Evolutionary conservation across 1,140 invertebrate genomes (phyloP).

Genomic region (Drosophila prosaltans): DNA sequence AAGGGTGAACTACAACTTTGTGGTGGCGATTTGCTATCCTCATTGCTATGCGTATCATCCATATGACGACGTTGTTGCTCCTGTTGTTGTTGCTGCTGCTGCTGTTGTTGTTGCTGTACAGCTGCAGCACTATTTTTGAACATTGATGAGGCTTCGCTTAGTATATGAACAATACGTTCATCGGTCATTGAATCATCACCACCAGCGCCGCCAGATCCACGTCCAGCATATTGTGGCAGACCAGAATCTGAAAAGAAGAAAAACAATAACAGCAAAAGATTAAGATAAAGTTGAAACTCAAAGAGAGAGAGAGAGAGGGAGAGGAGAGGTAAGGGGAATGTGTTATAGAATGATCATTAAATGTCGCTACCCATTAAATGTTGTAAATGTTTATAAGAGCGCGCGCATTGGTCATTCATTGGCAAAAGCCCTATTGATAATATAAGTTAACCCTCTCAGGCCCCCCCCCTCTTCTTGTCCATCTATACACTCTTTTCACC

Average conservation of each 20-base stretch:
- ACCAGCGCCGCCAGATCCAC: conserved; percentile 84
- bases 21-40: conserved; percentile 92
- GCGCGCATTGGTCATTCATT: conserved; percentile 31
- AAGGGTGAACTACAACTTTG: conserved; percentile 90
- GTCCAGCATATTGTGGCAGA: conserved; percentile 87
- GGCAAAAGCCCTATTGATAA: conserved; percentile 41
- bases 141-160: conserved; percentile 94
- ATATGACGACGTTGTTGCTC: conserved; percentile 57
- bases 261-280: not conserved
- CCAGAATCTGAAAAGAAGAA: conserved; percentile 83
- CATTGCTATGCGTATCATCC: conserved; percentile 88
- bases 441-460: not conserved
- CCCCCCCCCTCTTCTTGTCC: no score
- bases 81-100: conserved; percentile 61
- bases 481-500: not conserved
- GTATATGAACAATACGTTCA: conserved; percentile 96
- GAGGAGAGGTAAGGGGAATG: not conserved
- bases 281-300: not conserved
- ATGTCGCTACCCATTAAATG: conserved; percentile 62
- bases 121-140: conserved; percentile 84
- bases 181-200: conserved; percentile 93
- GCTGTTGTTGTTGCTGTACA: conserved; percentile 42
- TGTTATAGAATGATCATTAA: conserved; percentile 58
- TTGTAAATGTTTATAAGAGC: conserved; percentile 61
- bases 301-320: conserved; percentile 4